A percentile compares a stretch with the other conserved stretches of the same genome.
phyloP scores from a whole-genome alignment of 2,888 invertebrate genomes.

The Latheticus oryzae region DNA sequence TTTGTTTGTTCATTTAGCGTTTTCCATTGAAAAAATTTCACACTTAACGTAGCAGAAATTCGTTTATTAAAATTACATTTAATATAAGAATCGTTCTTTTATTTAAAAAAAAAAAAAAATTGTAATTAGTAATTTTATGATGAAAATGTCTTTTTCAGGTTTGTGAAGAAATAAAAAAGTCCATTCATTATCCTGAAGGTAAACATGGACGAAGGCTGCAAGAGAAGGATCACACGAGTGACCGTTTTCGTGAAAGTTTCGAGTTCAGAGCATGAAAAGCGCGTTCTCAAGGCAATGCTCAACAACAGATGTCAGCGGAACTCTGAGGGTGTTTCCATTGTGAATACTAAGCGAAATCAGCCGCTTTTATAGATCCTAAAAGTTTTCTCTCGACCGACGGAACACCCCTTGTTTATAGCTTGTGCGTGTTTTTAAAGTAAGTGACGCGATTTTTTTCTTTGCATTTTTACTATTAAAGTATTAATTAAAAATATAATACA shows the following conservation, averaged over 20 bases:
- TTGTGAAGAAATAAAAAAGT: slow-evolving; percentile 13
- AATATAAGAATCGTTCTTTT: background rate
- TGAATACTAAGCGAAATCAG: slow-evolving; percentile 54
- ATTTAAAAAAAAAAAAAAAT: background rate
- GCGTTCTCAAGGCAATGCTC: slow-evolving; percentile 38
- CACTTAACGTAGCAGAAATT: background rate
- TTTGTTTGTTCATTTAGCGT: no score
- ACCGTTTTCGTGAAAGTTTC: slow-evolving; percentile 45
- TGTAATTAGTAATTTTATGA: background rate
- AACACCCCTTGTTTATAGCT: slow-evolving; percentile 48
- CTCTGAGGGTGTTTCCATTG: slow-evolving; percentile 49
- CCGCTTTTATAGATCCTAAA: slow-evolving; percentile 54
- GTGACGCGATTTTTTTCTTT: slow-evolving; percentile 41
- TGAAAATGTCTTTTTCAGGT: slow-evolving; percentile 16
- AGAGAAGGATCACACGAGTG: slow-evolving; percentile 45
- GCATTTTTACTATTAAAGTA: no score
- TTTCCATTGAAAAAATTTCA: no score
- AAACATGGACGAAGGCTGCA: no score
- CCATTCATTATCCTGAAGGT: slow-evolving; percentile 26
- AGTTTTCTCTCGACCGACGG: slow-evolving; percentile 47
- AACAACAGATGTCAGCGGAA: slow-evolving; percentile 52
- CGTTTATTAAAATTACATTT: background rate
- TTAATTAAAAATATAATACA: slow-evolving; percentile 6
- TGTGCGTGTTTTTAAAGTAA: slow-evolving; percentile 44
- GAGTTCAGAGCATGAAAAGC: slow-evolving; percentile 47